Percentiles rank a stretch among this genome's conserved stretches.
phyloP scores from a whole-genome alignment of 2,797 vertebrate genomes.

The Odontamblyopus rebecca region DNA sequence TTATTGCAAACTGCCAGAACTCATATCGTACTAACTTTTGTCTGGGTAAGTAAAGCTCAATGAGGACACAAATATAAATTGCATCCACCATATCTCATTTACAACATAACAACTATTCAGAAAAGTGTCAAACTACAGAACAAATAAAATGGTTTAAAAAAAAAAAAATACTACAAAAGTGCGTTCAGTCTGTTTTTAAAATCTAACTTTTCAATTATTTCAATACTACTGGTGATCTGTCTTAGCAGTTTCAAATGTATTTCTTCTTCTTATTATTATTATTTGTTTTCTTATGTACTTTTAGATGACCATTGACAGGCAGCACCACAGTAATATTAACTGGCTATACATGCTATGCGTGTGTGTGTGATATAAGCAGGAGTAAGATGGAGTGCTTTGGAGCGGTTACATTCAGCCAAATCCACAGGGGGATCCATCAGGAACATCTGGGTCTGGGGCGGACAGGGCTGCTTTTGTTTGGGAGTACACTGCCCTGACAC shows the following conservation, averaged over 20 bases:
- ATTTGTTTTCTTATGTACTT: no score
- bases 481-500: conserved; percentile 68
- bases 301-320: conserved; percentile 15
- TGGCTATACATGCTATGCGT: neutral
- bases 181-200: neutral
- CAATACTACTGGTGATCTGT: no score
- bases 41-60: neutral
- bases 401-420: conserved; percentile 74
- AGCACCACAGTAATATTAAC: neutral
- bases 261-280: no score
- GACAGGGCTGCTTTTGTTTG: conserved; percentile 74
- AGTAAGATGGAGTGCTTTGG: conserved; percentile 43
- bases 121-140: neutral
- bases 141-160: no score
- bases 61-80: conserved; percentile 11
- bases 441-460: conserved; percentile 76
- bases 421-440: conserved; percentile 73
- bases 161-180: no score
- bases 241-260: neutral
- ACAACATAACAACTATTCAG: neutral
- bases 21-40: conserved; percentile 30
- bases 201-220: neutral
- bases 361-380: conserved; percentile 28
- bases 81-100: neutral
- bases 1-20: conserved; percentile 34